Evolutionary conservation across 2,797 vertebrate species (phyloP), one percentile per base, ranked within the genome.

Genomic region (Xenopus petersii): DNA sequence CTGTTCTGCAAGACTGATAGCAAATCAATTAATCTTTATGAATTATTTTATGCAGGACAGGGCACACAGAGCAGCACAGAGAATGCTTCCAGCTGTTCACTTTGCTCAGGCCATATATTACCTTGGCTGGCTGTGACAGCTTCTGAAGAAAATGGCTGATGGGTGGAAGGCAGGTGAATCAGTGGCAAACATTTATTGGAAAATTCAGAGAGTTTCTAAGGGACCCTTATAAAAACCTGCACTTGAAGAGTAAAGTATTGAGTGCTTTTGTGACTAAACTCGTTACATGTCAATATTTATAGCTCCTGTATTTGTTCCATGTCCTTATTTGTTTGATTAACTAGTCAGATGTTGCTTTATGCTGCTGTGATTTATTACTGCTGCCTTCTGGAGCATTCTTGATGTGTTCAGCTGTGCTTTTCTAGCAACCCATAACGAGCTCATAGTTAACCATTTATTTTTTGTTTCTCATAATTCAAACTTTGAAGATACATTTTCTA

Each of bases 31-130:
- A 96, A 96, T 95, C 93, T 94, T 96, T 94, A 97, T 96, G 93
- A 95, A 99, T 99, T 98, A 98, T 99, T 99, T 97, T 95, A 96
- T 95, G 95, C 95, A 93, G 95, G 96, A 95, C 95, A 96, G 95
- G 94, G 93, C 94, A 90, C 93, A 83, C 87, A 93, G 92, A 95
- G 87, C 94, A 93, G 95, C 90, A 82, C 89, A 93, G 94, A 96
- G 96, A 97, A 94, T 92, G 94, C 94, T 94, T 99, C 98, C 98
- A 99, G 97, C 96, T 99, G 98, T 99, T 99, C 97, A 95, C 93
- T 93, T 97, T 95, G 96, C 94, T 95, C 71, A 92, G 94, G 93
- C 95, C 93, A 98, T 99, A 98, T 96, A 98, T 99, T 99, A 99
- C 95, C 96, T 93, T 95, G 96, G 96, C 95, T 92, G 94, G 91